Base-by-base conservation (phyloP, 2,113 vertebrate species). In the Anoura caudifer region DNA sequence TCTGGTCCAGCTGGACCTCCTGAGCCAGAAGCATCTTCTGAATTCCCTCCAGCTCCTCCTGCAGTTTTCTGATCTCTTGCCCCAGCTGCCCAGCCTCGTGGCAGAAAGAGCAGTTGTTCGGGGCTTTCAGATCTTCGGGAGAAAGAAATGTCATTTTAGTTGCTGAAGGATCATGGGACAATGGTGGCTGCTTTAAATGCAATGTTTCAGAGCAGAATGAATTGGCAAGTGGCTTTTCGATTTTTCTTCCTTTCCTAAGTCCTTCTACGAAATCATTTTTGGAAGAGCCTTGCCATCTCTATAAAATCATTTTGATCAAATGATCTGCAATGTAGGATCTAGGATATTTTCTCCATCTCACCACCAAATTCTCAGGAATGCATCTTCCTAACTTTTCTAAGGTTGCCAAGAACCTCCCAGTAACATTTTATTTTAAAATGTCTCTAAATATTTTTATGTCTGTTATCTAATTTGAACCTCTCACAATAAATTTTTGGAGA, bases 11-110 rank as follows among this genome's bases (percentile, higher is more conserved):
- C 26, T 98, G 95, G 31, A 97, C 98, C n/a, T 99, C 98, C 93
- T 99, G 99, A 33, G 96, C 98, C 91, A 99, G 96, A 54, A 99
- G 98, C 98, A 99, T 98, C 98, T 98, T 99, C 97, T 99, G 99
- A 75, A 99, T 98, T 47, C 99, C 99, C 90, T 99, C 99, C 98
- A 99, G 98, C 98, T 99, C 99, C 1, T 95, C 98, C 96, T 99
- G 99, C 76, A 99, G 98, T 87, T 98, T 98, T 92, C 95, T 95
- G 97, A 99, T 98, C 97, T 99, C 99, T 72, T 99, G 98, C 7
- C 98, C 98, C 97, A 99, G 98, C 83, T 99, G 98, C 12, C 98
- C 98, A 0, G 98, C 97, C 85, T 99, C 99, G 0, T 98, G 98
- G 96, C 99, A 99, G 61, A 98, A 98, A 20, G 99, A 99, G 95